Base-by-base conservation (phyloP, 2,113 vertebrate genomes). In the Siniperca knerii region DNA sequence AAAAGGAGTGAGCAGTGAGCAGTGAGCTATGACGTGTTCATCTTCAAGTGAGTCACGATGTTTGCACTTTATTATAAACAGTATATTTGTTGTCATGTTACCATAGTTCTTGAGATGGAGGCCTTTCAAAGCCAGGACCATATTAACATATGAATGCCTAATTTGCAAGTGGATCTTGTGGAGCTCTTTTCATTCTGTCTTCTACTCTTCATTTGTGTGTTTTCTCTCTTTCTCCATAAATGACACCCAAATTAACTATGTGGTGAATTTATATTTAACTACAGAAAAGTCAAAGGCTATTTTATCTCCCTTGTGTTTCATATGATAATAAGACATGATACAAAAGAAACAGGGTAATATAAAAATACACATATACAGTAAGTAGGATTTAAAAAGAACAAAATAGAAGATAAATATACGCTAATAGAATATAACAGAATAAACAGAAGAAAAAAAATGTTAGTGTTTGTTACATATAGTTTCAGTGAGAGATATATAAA, bases 91-190 rank as follows among this genome's bases (percentile, higher is more conserved):
- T 75, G 52, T 61, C 23, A 60, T 60, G 68, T 79, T 81, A 62
- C 57, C 55, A 75, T 70, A 35, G 74, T 72, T 85, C 37, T 83
- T 82, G 66, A 84, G 70, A 65, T 52, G 29, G n/a, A 75, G 8
- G 29, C 68, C 58, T 79, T 85, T 84, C 66, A 84, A 44, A 78
- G 46, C 52, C 37, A 58, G 57, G 40, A 5, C 12, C 50, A 3
- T 16, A 91, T 95, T 95, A 92, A 50, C 92, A 94, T 90, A 73
- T 93, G 75, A 93, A 94, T 94, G 77, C 44, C 66, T 88, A 3
- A 92, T 94, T 91, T 92, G 77, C 87, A 90, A 92, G 67, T 61
- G n/a, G 20, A 77, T 68, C 71, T 74, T 58, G 75, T 77, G 70
- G 73, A 81, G 91, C 69, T 68, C n/a, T 50, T 68, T 23, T 72